phyloP scores from a whole-genome alignment of 1,140 invertebrate genomes.

The Ips typographus region DNA sequence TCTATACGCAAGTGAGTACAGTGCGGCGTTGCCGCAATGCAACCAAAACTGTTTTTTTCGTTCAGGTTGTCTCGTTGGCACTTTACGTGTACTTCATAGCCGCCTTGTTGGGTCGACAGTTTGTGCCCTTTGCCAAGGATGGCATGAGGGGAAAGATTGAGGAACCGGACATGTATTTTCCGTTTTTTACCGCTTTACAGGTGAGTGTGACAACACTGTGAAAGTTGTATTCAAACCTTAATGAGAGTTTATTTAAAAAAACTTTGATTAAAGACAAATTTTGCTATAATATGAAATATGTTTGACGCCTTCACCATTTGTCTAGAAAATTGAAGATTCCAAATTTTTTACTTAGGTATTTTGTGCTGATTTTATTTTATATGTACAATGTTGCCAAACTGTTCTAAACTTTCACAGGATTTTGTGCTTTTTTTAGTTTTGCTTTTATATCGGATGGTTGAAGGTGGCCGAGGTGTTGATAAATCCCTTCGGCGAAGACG shows the following conservation, averaged over 20 bases:
- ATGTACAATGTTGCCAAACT: not conserved
- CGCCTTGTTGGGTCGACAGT: constrained; percentile 79
- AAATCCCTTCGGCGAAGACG: constrained; percentile 92
- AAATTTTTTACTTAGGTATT: too few relatives aligned
- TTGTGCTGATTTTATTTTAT: too few relatives aligned
- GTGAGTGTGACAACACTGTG: constrained; percentile 53
- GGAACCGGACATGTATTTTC: constrained; percentile 86
- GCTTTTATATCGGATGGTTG: constrained; percentile 96
- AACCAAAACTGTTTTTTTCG: constrained; percentile 41
- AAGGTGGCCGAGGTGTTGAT: constrained; percentile 92
- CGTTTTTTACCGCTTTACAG: constrained; percentile 88
- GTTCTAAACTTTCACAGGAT: not conserved
- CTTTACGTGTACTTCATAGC: constrained; percentile 91
- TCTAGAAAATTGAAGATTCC: too few relatives aligned
- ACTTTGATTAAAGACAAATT: too few relatives aligned
- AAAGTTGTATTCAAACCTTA: too few relatives aligned
- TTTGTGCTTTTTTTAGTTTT: constrained; percentile 69
- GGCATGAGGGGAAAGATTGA: constrained; percentile 61
- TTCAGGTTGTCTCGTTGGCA: constrained; percentile 87
- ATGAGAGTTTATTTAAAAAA: too few relatives aligned
- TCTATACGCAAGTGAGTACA: constrained; percentile 88
- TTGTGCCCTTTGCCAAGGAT: constrained; percentile 59
- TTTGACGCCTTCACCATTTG: too few relatives aligned
- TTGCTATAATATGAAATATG: too few relatives aligned
- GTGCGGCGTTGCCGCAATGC: not conserved